A percentile compares a stretch with the other conserved stretches of the same genome.
Evolutionary conservation across 1,140 invertebrate genomes (phyloP).

Genomic region (Pogonomyrmex barbatus): DNA sequence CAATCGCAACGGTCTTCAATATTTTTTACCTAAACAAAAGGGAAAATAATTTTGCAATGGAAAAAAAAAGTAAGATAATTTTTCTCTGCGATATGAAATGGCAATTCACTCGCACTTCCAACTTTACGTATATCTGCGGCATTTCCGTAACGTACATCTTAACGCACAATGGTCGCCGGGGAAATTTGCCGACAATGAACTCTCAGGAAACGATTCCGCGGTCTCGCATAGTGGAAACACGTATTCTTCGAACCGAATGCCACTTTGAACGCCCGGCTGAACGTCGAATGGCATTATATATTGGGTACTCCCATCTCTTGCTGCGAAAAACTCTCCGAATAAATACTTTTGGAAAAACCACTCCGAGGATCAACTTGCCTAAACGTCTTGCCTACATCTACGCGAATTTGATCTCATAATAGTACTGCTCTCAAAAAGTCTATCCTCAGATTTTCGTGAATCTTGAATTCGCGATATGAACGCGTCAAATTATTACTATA

Average conservation of each 20-base stretch:
- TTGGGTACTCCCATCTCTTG: constrained; percentile 44
- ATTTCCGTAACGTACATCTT: constrained; percentile 56
- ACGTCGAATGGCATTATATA: constrained; percentile 35
- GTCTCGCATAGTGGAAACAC: constrained; percentile 47
- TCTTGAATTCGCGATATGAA: neutral
- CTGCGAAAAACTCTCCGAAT: constrained; percentile 52
- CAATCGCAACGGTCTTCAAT: neutral
- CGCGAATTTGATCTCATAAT: constrained; percentile 48
- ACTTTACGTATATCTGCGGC: constrained; percentile 43
- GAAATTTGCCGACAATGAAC: constrained; percentile 71
- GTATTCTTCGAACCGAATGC: constrained; percentile 36
- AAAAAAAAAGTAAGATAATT: neutral
- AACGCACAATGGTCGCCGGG: constrained; percentile 36
- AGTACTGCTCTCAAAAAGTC: constrained; percentile 26
- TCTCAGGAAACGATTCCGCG: constrained; percentile 56
- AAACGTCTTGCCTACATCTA: neutral
- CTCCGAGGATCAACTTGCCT: constrained; percentile 9
- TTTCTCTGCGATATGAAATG: neutral
- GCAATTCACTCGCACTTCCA: constrained; percentile 30
- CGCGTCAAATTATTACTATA: constrained; percentile 40
- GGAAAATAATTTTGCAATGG: neutral
- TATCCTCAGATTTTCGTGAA: constrained; percentile 13
- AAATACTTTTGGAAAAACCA: constrained; percentile 60
- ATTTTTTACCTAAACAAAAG: constrained; percentile 8
- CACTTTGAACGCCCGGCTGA: constrained; percentile 47